Evolutionary conservation across 2,113 vertebrate genomes (phyloP).

Genomic region (Festucalex cinctus): DNA sequence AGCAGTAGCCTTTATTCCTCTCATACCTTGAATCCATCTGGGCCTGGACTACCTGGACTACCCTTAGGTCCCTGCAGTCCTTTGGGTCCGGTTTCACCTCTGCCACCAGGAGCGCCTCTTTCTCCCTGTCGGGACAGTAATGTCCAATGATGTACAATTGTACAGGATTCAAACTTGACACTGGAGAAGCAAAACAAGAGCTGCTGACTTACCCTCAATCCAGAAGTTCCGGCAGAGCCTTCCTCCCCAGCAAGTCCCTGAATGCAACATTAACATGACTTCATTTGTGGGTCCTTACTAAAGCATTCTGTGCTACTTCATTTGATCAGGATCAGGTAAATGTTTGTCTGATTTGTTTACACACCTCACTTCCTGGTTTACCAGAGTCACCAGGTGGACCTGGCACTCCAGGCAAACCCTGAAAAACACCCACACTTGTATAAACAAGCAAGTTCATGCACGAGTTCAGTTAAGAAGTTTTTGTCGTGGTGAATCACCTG

Average conservation of each 20-base stretch:
- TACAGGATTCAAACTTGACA: neutral
- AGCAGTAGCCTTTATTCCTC: neutral
- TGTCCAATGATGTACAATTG: neutral
- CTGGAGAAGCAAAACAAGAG: neutral
- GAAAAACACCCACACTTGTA: conserved; percentile 9
- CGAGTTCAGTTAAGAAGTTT: too few relatives aligned
- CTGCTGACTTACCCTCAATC: conserved; percentile 80
- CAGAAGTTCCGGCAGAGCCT: conserved; percentile 80
- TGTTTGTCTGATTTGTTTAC: too few relatives aligned
- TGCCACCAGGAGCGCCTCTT: conserved; percentile 91
- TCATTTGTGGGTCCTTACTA: conserved; percentile 76
- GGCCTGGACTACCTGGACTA: conserved; percentile 85
- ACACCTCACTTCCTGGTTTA: conserved; percentile 89
- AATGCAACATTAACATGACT: conserved; percentile 59
- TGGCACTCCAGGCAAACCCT: conserved; percentile 91
- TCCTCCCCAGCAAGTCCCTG: conserved; percentile 92
- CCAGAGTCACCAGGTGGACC: conserved; percentile 93
- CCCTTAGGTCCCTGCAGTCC: conserved; percentile 90
- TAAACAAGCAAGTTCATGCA: neutral
- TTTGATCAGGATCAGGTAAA: neutral
- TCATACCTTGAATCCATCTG: conserved; percentile 88
- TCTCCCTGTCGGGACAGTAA: conserved; percentile 79
- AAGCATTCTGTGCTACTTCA: neutral
- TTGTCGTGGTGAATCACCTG: conserved; percentile 67
- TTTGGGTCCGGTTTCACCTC: conserved; percentile 84